Base-by-base conservation (phyloP, 2,888 invertebrate genomes). In the Mythimna loreyi region DNA sequence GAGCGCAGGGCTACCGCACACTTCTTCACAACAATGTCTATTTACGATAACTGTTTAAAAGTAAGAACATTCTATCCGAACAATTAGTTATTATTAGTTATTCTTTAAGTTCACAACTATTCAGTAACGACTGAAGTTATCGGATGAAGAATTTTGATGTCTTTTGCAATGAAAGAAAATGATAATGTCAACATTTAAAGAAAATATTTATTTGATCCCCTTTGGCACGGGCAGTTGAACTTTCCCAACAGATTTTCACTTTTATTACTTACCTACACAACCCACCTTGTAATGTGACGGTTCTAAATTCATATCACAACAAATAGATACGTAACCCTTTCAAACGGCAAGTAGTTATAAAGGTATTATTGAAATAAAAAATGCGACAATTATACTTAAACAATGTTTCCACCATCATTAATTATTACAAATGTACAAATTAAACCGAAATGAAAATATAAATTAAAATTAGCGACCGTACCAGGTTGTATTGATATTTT, bases 1-100 rank as follows among this genome's bases (percentile, higher is more conserved):
- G 91, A 92, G 92, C 92, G 81, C 92, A 89, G 82, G 83, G 78
- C 81, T 84, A 83, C 83, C 77, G 58, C 75, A 49, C 47, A n/a
- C 53, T 33, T n/a, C 23, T 43, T 23, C 69, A 76, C 65, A 56
- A 65, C 71, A 58, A 82, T 83, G 79, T 55, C 81, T 69, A 85
- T 83, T 85, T 83, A 84, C 75, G 77, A 62, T 71, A 61, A 72
- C 70, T 67, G 69, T 67, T 78, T 67, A 59, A 77, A 66, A 81
- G 72, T 81, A 78, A 50, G 62, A 66, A 60, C 78, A 84, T 82
- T 72, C 64, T 64, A 75, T 64, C 62, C 58, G 33, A 74, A 72
- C 80, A 66, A 84, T 84, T 79, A 82, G 53, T 50, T 77, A 66
- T 78, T 81, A 81, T 78, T 71, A 65, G 81, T 33, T 59, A 63